Percentiles rank a stretch among this genome's conserved stretches.
Evolutionary conservation across 2,113 vertebrate species (phyloP).

Genomic region (Orcinus orca): DNA sequence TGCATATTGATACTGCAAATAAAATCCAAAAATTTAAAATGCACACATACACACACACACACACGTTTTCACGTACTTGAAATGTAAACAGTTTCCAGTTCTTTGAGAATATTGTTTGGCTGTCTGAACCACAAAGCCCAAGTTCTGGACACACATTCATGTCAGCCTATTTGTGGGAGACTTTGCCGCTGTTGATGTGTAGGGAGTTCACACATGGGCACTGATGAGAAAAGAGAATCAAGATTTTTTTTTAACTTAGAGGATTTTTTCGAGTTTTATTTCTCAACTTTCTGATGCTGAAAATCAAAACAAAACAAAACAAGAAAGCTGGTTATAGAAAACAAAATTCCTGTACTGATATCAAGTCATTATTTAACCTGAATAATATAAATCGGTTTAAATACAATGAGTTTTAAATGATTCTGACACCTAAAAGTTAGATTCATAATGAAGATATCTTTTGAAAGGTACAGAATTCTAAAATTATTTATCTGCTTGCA

Average conservation of each 20-base stretch:
- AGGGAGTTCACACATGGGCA: background rate
- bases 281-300: constrained; percentile 1
- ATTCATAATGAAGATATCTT: background rate
- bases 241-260: constrained; percentile 50
- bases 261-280: constrained; percentile 54
- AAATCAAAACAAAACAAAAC: background rate
- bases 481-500: background rate
- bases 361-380: background rate
- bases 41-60: background rate
- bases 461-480: background rate
- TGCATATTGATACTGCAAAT: constrained; percentile 53
- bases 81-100: constrained; percentile 27
- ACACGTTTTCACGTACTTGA: background rate
- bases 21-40: constrained; percentile 3
- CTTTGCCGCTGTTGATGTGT: background rate
- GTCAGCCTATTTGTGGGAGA: constrained; percentile 28
- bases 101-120: constrained; percentile 31
- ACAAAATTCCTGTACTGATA: background rate
- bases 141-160: constrained; percentile 28
- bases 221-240: constrained; percentile 30
- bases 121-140: constrained; percentile 4
- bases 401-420: background rate
- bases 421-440: background rate
- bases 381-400: background rate
- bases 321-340: background rate